phyloP scores from a whole-genome alignment of 2,797 vertebrate species.

The Buphagus erythrorhynchus region DNA sequence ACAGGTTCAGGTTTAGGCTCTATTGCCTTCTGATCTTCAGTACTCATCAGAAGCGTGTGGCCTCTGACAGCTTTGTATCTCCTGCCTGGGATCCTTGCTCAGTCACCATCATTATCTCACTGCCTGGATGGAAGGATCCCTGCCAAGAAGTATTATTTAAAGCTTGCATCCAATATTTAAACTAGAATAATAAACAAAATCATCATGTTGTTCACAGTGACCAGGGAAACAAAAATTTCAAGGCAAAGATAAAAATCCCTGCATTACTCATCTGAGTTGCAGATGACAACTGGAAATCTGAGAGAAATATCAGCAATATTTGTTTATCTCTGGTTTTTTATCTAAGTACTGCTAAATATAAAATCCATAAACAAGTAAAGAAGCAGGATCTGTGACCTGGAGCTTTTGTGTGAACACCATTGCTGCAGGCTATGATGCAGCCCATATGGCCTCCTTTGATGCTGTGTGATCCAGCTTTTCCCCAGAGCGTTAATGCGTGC shows the following conservation, averaged over 20 bases:
- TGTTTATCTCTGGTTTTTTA: neutral
- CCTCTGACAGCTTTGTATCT: neutral
- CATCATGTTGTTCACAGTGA: neutral
- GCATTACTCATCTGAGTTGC: neutral
- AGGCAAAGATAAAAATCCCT: neutral
- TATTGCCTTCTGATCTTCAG: neutral
- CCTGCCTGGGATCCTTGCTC: neutral
- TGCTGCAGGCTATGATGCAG: neutral
- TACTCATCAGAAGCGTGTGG: neutral
- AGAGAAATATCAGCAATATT: neutral
- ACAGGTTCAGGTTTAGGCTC: neutral
- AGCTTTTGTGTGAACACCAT: neutral
- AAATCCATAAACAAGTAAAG: neutral
- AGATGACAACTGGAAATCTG: neutral
- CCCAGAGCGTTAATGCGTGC: accelerated
- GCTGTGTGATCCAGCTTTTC: neutral
- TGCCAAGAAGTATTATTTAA: neutral
- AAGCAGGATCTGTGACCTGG: neutral
- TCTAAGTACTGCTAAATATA: neutral
- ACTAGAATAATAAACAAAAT: neutral
- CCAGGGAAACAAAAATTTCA: neutral
- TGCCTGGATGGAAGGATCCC: neutral
- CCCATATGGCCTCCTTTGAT: neutral
- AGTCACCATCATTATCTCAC: neutral
- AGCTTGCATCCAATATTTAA: neutral